Evolutionary conservation across 1,140 invertebrate genomes (phyloP), one percentile per base, ranked within the genome.

Genomic region (Dinothrombium tinctorium): DNA sequence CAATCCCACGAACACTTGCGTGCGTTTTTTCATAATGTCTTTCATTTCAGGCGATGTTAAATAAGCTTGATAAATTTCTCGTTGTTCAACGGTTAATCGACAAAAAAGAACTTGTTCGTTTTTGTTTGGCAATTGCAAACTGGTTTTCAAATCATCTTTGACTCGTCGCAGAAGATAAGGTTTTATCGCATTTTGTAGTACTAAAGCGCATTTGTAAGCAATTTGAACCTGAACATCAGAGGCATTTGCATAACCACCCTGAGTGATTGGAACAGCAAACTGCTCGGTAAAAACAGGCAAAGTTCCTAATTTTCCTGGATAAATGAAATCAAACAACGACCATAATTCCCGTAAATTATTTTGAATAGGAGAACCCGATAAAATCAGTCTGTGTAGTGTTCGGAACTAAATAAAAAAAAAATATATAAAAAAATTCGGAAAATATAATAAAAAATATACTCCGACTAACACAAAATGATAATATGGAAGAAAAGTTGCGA

Each of bases 261-360:
- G 76, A 8, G 79, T 81, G 49, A 96, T 96, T 0, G 89, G 89
- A 25, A 71, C 67, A 11, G 77, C 74, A 62, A 92, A 90, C 57
- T 89, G 72, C 49, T 84, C 74, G 59, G 82, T 69, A 59, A 95
- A 95, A 42, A 73, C 74, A 48, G 70, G 70, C 36, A 90, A 58
- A n/a, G 78, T 81, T 4, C 87, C 89, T 33, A 94, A 63, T 58
- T 90, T 79, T 1, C 86, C 82, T 2, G 90, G 89, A 56, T 81
- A 76, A 49, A 95, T 74, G 58, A 95, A 96, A 60, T 96, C 89
- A 65, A 95, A 87, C 9, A 96, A 56, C 19, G 86, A 92, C 86
- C 86, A 92, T 3, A 92, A 54, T 64, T 92, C 86, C 53, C 76
- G 75, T n/a, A 96, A 62, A 53, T 87, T 89, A 61, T 96, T 96